phyloP scores from a whole-genome alignment of 2,113 vertebrate genomes.

The Melospiza georgiana region DNA sequence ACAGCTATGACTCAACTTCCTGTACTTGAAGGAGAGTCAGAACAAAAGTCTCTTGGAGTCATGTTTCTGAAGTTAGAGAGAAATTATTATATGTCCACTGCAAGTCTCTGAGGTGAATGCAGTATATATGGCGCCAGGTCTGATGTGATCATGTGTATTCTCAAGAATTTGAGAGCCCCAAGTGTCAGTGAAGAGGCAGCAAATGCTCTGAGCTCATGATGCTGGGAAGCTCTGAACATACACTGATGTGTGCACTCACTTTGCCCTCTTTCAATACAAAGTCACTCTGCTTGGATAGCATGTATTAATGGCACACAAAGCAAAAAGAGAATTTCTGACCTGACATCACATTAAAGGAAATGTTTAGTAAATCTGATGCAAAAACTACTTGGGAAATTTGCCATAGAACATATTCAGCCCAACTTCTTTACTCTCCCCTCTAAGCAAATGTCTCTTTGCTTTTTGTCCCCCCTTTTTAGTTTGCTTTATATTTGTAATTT shows the following conservation, averaged over 20 bases:
- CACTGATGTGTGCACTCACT: not conserved
- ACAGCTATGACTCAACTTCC: constrained; percentile 57
- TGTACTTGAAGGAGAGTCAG: not conserved
- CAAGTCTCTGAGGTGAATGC: not conserved
- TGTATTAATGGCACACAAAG: not conserved
- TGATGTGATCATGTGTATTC: not conserved
- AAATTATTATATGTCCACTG: not conserved
- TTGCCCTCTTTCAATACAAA: not conserved
- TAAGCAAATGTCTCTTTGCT: not conserved
- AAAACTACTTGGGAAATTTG: not conserved
- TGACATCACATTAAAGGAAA: not conserved
- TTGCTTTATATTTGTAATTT: constrained; percentile 2
- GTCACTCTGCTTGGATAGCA: not conserved
- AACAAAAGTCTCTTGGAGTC: constrained; percentile 13
- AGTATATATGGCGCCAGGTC: not conserved
- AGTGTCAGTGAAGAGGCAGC: not conserved
- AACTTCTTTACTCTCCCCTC: not conserved
- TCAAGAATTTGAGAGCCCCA: not conserved
- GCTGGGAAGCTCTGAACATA: not conserved
- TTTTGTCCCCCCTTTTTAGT: not conserved
- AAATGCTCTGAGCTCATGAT: not conserved
- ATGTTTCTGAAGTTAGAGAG: not conserved
- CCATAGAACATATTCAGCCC: not conserved
- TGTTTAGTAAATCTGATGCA: not conserved
- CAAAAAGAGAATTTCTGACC: not conserved